Evolutionary conservation across 1,140 invertebrate genomes (phyloP).

Genomic region (Andricus grossulariae): DNA sequence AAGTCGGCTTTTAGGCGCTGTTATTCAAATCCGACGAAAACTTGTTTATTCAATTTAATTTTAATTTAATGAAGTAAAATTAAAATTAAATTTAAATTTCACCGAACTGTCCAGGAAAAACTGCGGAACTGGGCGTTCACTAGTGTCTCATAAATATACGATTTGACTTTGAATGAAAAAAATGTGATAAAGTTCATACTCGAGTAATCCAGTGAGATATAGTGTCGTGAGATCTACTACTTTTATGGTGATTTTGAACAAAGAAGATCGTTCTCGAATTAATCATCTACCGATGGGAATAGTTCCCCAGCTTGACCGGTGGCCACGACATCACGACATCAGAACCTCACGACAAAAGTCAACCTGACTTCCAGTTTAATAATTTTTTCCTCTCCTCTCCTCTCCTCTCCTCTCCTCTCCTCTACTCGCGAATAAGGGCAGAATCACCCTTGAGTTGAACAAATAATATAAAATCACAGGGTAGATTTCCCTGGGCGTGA

Average conservation of each 20-base stretch:
- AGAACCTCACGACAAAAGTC: constrained; percentile 21
- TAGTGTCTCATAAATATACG: too few relatives aligned
- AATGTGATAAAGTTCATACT: constrained; percentile 33
- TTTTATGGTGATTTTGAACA: constrained; percentile 1
- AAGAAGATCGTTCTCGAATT: constrained; percentile 19
- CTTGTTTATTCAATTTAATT: too few relatives aligned
- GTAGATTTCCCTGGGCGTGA: constrained; percentile 62
- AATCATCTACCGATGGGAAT: background rate
- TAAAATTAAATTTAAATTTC: too few relatives aligned
- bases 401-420: too few relatives aligned
- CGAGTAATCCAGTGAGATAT: constrained; percentile 44
- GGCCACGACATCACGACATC: background rate
- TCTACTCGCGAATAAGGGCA: background rate
- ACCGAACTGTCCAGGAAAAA: too few relatives aligned
- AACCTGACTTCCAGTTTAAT: background rate
- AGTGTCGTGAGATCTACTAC: background rate
- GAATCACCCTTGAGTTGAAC: constrained; percentile 32
- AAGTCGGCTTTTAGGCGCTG: too few relatives aligned
- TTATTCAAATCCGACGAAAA: too few relatives aligned
- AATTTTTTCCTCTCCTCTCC: too few relatives aligned
- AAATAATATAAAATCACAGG: constrained; percentile 59
- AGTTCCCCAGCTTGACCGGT: too few relatives aligned
- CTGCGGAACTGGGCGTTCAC: too few relatives aligned
- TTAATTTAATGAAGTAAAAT: too few relatives aligned
- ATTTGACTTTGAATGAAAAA: background rate